These are phyloP conservation scores for Cerastoderma edule DNA, from an alignment of 2,888 invertebrate species.

Conservation along the genomic window DNA sequence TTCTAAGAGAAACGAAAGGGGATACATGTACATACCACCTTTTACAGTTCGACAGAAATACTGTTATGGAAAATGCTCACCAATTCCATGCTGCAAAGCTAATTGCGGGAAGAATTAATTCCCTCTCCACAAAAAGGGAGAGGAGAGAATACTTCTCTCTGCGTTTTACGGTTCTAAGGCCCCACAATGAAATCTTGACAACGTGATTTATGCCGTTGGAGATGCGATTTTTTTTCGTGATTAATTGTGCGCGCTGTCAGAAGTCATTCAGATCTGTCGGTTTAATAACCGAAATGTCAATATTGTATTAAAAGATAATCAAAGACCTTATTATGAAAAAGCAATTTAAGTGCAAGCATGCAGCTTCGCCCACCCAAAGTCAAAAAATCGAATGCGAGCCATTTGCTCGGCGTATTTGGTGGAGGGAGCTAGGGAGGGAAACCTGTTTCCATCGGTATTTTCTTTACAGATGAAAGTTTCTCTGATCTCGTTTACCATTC, in stretches of 20 bases:
- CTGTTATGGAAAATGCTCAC: no score
- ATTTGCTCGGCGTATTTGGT: not conserved
- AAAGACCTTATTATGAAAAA: conserved; percentile 21
- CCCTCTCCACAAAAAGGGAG: no score
- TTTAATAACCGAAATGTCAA: conserved; percentile 50
- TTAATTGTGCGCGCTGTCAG: conserved; percentile 50
- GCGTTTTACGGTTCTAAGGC: no score
- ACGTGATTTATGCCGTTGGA: conserved; percentile 42
- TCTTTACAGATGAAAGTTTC: no score
- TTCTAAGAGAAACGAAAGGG: no score
- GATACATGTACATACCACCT: no score
- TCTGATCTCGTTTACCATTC: no score
- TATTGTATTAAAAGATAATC: conserved; percentile 46
- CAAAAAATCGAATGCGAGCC: not conserved
- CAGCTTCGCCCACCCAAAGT: not conserved
- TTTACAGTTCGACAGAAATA: no score
- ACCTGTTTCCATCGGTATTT: not conserved
- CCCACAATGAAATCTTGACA: conserved; percentile 20
- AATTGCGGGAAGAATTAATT: no score
- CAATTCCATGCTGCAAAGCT: no score
- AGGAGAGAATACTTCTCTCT: no score
- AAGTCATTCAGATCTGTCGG: conserved; percentile 40
- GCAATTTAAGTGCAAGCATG: conserved; percentile 24
- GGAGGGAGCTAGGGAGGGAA: not conserved
- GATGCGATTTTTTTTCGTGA: conserved; percentile 36